Evolutionary conservation across 2,888 invertebrate species (phyloP).

Genomic region (Hylaea fasciaria): DNA sequence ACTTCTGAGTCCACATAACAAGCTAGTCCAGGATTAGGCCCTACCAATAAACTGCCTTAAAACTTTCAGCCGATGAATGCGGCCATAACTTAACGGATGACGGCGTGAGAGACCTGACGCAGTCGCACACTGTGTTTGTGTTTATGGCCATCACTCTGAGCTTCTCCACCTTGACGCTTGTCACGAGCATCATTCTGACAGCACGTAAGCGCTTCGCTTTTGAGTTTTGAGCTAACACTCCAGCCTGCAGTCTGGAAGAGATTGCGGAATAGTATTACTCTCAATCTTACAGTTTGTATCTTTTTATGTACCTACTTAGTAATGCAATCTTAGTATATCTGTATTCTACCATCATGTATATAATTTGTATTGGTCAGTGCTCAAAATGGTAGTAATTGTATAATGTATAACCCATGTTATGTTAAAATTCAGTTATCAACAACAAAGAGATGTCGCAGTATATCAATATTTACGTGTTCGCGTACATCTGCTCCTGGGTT

Average conservation of each 20-base stretch:
- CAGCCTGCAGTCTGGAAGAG: too few relatives aligned
- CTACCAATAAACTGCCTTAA: not conserved
- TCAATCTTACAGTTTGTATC: too few relatives aligned
- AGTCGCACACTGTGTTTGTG: constrained; percentile 56
- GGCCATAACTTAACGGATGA: constrained; percentile 24
- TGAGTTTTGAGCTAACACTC: too few relatives aligned
- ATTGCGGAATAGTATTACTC: too few relatives aligned
- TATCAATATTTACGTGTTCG: constrained; percentile 48
- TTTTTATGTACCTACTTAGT: too few relatives aligned
- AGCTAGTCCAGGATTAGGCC: too few relatives aligned
- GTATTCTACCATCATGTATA: too few relatives aligned
- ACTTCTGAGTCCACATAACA: not conserved
- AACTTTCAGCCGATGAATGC: constrained; percentile 55
- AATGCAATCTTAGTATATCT: too few relatives aligned
- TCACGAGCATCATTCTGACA: constrained; percentile 48
- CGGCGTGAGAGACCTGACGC: constrained; percentile 43
- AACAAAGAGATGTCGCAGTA: constrained; percentile 40
- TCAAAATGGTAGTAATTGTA: too few relatives aligned
- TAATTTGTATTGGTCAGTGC: too few relatives aligned
- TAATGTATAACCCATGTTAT: not conserved
- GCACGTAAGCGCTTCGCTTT: constrained; percentile 46
- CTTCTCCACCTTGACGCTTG: constrained; percentile 49
- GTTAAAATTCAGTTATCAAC: constrained; percentile 50
- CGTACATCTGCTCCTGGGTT: constrained; percentile 52
- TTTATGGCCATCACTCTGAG: constrained; percentile 51